phyloP scores from a whole-genome alignment of 2,113 vertebrate species.

The Silurus glanis region DNA sequence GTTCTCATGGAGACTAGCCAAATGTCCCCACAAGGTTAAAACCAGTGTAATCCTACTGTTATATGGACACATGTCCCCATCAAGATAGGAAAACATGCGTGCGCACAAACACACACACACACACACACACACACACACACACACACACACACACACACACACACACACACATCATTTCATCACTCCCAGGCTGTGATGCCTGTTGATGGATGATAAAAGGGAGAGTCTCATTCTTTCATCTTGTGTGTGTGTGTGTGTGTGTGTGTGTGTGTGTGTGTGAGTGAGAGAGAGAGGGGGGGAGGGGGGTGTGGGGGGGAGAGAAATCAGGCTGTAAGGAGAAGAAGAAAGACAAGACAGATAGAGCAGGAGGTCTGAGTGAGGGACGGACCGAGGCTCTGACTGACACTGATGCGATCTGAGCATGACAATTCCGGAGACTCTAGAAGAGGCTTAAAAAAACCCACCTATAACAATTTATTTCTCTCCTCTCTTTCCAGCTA shows the following conservation, averaged over 20 bases:
- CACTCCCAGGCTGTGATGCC: slow-evolving; percentile 52
- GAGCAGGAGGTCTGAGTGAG: slow-evolving; percentile 17
- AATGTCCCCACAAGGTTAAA: no score
- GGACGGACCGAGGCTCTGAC: not conserved
- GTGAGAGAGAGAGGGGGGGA: slow-evolving; percentile 3
- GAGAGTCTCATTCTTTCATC: slow-evolving; percentile 52
- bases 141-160: slow-evolving; percentile 9
- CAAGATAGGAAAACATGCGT: not conserved
- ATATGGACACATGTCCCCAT: no score
- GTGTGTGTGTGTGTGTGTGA: slow-evolving; percentile 18
- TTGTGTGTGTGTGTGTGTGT: slow-evolving; percentile 40
- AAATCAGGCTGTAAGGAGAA: slow-evolving; percentile 17
- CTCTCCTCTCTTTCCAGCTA: slow-evolving; percentile 1
- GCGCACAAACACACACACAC: slow-evolving; percentile 23
- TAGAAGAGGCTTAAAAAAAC: slow-evolving; percentile 35
- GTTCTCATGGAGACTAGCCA: no score
- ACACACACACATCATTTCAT: slow-evolving; percentile 45
- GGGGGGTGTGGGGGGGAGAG: slow-evolving; percentile 10
- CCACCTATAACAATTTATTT: slow-evolving; percentile 19
- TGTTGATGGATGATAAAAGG: slow-evolving; percentile 58
- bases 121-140: slow-evolving; percentile 38
- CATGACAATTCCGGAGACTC: slow-evolving; percentile 26
- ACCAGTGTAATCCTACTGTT: no score
- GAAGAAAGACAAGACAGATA: slow-evolving; percentile 27
- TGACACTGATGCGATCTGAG: slow-evolving; percentile 53